These are phyloP conservation scores for Ivindomyrus marchei DNA, from an alignment of 2,113 vertebrate genomes.

Conservation along the genomic window DNA sequence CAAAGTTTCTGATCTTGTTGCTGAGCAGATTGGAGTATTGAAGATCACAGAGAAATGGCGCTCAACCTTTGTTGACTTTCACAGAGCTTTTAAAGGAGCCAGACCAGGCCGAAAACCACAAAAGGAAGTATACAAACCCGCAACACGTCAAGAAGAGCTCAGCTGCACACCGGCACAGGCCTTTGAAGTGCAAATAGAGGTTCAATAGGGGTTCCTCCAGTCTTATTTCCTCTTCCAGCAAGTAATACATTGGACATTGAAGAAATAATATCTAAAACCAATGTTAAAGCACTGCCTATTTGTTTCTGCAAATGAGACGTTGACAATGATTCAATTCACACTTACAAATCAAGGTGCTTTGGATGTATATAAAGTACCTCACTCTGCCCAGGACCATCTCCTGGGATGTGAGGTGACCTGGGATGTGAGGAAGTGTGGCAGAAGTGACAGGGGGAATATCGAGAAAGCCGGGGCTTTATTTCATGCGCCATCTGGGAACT, in stretches of 20 bases:
- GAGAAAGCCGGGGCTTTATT: background rate
- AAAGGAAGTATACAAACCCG: background rate
- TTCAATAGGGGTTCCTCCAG: background rate
- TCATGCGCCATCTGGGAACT: background rate
- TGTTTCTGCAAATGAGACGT: background rate
- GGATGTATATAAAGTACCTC: background rate
- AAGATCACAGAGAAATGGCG: background rate
- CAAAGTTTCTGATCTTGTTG: background rate
- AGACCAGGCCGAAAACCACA: background rate
- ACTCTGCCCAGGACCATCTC: background rate
- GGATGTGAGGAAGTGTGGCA: background rate
- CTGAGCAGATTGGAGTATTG: background rate
- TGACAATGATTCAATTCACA: background rate
- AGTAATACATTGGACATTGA: background rate
- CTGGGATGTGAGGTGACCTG: background rate
- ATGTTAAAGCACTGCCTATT: background rate
- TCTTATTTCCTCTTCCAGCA: background rate
- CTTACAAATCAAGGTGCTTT: background rate
- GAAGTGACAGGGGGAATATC: background rate
- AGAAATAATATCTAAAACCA: background rate
- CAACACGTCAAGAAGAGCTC: background rate
- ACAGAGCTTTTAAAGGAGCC: background rate
- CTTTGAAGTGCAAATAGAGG: conserved; percentile 10
- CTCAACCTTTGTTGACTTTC: conserved; percentile 10
- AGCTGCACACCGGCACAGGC: background rate